Evolutionary conservation across 1,140 invertebrate species (phyloP), one percentile per base, ranked within the genome.

Genomic region (Zaprionus ghesquierei): DNA sequence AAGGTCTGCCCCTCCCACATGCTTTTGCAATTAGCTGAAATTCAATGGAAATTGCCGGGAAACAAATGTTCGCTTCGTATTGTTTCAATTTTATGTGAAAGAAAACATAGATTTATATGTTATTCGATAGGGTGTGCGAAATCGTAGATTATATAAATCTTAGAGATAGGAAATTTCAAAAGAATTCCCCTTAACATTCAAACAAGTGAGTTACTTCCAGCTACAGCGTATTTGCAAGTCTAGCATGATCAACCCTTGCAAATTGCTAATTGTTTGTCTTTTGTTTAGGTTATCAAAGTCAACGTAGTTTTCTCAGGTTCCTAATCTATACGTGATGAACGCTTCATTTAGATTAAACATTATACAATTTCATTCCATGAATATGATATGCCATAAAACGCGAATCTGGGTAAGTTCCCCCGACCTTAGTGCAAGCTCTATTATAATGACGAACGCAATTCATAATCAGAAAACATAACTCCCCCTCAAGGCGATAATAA

Each of bases 261-360:
- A 9, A 20, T 20, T 20, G 8, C 10, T 8, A 18, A 20, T 49
- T 49, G 18, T 31, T 49, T 31, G 20, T 49, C 41, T 46, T 22
- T 60, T 31, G 41, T 60, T 27, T 33, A 13, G 13, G 10, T 15
- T 29, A 31, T 31, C 41, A 60, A 60, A 60, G 58, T 60, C 27
- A 60, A 60, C 58, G 49, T 50, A 61, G 18, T 61, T 50, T 61
- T 61, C 58, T 18, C 58, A 61, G 58, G 13, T 23, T 50, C 44
- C 20, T 61, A 50, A 61, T 61, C 58, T 61, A 61, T 50, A 61
- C 41, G 41, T 46, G 41, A 46, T 22, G 58, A 61, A 62, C 27
- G 49, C 49, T 62, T 38, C n/a, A 62, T 62, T 51, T 51, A 62
- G 60, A 62, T 62, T 53, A 8, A 29, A 22, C 49, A 15, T 25